Base-by-base conservation (phyloP, 2,113 vertebrate species). In the Microcebus ravelobensis region DNA sequence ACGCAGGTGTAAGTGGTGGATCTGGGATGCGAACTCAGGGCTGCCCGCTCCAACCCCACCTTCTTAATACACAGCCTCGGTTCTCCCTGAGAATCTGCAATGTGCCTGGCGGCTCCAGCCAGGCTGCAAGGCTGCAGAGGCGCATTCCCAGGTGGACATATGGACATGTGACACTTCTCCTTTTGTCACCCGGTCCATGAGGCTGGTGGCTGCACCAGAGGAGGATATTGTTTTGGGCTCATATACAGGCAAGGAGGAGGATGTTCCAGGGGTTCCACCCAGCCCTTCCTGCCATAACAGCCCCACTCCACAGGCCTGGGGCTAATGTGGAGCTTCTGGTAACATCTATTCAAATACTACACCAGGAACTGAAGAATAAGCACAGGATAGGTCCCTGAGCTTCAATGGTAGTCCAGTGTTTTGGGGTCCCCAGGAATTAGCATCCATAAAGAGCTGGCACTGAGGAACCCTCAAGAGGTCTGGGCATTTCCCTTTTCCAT, bases 171-270 rank as follows among this genome's bases (percentile, higher is more conserved):
- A 0, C 3, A 17, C 21, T 61, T 74, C 80, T 39, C 7, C 70
- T 55, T 45, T 36, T 1, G 17, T 17, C 52, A 6, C 5, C 34
- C 34, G 0, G 8, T 50, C 36, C 45, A 3, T 5, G 36, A 63
- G 45, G 25, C 71, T 4, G 8, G 27, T 0, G 3, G 8, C 27
- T 88, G 21, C 2, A 1, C 11, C 29, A n/a, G 29, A 29, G 61
- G 2, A 73, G 5, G 15, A 2, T 12, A 48, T n/a, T 50, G 21
- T 20, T 81, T 61, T 55, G 29, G 31, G 21, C 45, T 77, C 17
- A 52, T 48, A 27, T 21, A 15, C 31, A 89, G 67, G n/a, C 52
- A 42, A 52, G 57, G 5, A 45, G 15, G 13, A 34, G 6, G 5
- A 29, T 2, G 23, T 52, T 21, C 50, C 57, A 59, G 14, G 0